Evolutionary conservation across 2,113 vertebrate species (phyloP), one percentile per base, ranked within the genome.

Genomic region (Scartelaos histophorus): DNA sequence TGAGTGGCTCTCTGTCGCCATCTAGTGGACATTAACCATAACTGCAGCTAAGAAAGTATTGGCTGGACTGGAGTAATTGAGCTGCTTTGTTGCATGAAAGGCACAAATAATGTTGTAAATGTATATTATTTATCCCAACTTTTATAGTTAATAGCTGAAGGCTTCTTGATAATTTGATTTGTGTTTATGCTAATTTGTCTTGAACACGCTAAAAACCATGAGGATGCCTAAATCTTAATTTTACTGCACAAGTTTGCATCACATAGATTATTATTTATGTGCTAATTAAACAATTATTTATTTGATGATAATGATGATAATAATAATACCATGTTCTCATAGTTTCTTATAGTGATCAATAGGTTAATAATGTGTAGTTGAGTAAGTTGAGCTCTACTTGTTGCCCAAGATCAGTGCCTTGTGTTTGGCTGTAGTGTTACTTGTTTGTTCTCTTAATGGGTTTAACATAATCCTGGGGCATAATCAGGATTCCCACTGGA

Each of bases 1-100:
- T 99, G 85, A 89, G 95, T 90, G 53, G 69, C 21, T 49, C 1
- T 68, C 72, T 90, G 78, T 69, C 70, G 71, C 77, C 88, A 47
- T 47, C 83, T 81, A 73, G 78, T 81, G 90, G 80, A 62, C 1
- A 0, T 0, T 0, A 22, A 7, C 3, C 0, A 0, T 19, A 67
- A 75, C 76, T 47, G 3, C 66, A 1, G 0, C 7, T n/a, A 15
- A 46, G 6, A 13, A 61, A 61, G 2, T 2, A 19, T 34, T 21
- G 9, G 12, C 21, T 56, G n/a, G 12, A 54, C 9, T 7, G 5
- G 38, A 43, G 21, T 43, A 43, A 56, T 0, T n/a, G 10, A 4
- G 21, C n/a, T 12, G 7, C 9, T 25, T 5, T 58, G 21, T 58
- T 22, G 12, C 12, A 5, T 16, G 21, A 15, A 15, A 22, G 22